These are phyloP conservation scores for Cyaniris semiargus DNA, from an alignment of 2,888 invertebrate species.

Conservation along the genomic window DNA sequence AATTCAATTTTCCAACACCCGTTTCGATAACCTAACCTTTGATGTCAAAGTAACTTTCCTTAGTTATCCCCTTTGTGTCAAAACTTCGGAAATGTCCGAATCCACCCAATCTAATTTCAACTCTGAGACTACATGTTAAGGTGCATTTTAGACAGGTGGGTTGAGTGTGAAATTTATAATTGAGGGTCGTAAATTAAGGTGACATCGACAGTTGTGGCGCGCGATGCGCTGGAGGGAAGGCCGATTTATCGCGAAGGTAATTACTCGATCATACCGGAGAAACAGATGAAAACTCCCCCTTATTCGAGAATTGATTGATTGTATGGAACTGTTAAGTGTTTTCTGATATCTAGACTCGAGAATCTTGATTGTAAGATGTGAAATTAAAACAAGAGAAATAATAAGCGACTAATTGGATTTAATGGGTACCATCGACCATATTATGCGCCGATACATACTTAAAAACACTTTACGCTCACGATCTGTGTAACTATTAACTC, in stretches of 20 bases:
- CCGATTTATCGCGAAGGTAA: constrained; percentile 76
- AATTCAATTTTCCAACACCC: constrained; percentile 23
- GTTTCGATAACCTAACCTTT: constrained; percentile 20
- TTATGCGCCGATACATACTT: too few relatives aligned
- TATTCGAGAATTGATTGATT: constrained; percentile 57
- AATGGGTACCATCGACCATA: too few relatives aligned
- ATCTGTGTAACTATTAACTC: too few relatives aligned
- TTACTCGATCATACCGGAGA: constrained; percentile 69
- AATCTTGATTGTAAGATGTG: neutral
- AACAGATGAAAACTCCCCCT: constrained; percentile 56
- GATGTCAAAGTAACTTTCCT: constrained; percentile 28
- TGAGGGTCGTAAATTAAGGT: constrained; percentile 81
- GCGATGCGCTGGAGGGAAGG: constrained; percentile 53
- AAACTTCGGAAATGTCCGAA: constrained; percentile 4
- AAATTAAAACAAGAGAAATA: neutral
- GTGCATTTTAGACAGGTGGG: constrained; percentile 1
- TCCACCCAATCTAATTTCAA: neutral
- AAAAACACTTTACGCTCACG: too few relatives aligned
- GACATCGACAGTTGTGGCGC: constrained; percentile 79
- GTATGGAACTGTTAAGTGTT: constrained; percentile 31
- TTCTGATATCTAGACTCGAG: neutral
- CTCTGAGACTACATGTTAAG: neutral
- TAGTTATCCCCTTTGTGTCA: constrained; percentile 27
- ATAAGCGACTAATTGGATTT: neutral
- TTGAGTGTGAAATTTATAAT: constrained; percentile 76